phyloP scores from a whole-genome alignment of 2,888 invertebrate genomes.

The Belgica antarctica region DNA sequence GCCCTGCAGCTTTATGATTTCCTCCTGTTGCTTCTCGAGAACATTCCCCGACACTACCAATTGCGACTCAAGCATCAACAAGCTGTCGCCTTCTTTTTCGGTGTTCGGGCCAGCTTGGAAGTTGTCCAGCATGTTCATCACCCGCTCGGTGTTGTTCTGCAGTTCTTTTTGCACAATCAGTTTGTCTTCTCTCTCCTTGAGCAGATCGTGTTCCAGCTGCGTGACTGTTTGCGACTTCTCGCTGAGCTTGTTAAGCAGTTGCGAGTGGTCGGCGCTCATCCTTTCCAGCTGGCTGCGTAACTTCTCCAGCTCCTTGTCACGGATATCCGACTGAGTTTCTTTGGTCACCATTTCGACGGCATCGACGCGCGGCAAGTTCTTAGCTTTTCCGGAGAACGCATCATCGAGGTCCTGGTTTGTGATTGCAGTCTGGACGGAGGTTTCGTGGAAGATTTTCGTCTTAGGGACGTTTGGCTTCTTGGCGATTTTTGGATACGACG shows the following conservation, averaged over 20 bases:
- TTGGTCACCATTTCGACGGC: conserved; percentile 58
- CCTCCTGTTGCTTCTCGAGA: conserved; percentile 71
- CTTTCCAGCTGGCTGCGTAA: conserved; percentile 61
- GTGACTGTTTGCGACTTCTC: conserved; percentile 55
- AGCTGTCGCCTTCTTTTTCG: conserved; percentile 66
- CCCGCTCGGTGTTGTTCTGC: conserved; percentile 69
- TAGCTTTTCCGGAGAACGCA: conserved; percentile 63
- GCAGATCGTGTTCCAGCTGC: conserved; percentile 62
- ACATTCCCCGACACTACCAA: conserved; percentile 72
- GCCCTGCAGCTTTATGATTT: conserved; percentile 69
- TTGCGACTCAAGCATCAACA: conserved; percentile 73
- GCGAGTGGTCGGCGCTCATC: conserved; percentile 62
- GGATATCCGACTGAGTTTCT: conserved; percentile 65
- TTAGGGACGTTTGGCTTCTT: conserved; percentile 54
- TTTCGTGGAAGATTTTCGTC: conserved; percentile 78
- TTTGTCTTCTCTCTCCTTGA: conserved; percentile 69
- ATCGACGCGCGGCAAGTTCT: conserved; percentile 49
- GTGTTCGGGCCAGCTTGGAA: conserved; percentile 55
- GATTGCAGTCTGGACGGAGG: conserved; percentile 72
- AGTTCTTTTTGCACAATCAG: conserved; percentile 72
- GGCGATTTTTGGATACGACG: conserved; percentile 55
- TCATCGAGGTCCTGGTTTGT: conserved; percentile 70
- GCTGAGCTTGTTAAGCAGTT: conserved; percentile 58
- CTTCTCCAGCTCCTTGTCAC: conserved; percentile 64
- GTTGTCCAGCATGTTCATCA: conserved; percentile 61